A percentile compares a stretch with the other conserved stretches of the same genome.
These are phyloP conservation scores for Heliconius aoede DNA, from an alignment of 2,888 invertebrate genomes.

Conservation along the genomic window DNA sequence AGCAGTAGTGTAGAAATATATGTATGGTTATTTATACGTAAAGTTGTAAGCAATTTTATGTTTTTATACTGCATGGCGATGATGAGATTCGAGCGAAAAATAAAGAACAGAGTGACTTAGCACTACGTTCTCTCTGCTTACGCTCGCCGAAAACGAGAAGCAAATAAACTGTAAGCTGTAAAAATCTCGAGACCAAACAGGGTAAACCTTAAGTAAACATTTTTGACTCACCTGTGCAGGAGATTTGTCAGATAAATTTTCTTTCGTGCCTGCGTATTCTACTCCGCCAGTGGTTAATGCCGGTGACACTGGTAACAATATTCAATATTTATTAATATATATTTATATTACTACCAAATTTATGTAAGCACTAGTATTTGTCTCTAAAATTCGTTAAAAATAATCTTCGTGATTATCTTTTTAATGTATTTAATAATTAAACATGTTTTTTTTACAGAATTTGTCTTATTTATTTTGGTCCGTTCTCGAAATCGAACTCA, in stretches of 20 bases:
- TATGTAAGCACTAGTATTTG: no score
- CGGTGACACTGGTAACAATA: conserved; percentile 50
- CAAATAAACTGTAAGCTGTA: neutral
- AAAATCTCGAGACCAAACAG: no score
- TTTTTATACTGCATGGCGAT: neutral
- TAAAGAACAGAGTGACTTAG: neutral
- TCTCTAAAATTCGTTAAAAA: no score
- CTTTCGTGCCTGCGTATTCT: conserved; percentile 58
- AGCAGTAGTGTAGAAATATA: neutral
- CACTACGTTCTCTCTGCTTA: neutral
- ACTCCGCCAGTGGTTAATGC: conserved; percentile 54
- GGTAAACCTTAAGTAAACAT: no score
- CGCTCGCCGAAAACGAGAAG: no score
- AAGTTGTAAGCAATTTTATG: neutral
- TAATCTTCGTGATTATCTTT: no score
- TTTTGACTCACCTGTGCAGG: conserved; percentile 55
- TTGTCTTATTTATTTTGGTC: no score
- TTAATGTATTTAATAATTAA: no score
- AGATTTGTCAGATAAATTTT: conserved; percentile 54
- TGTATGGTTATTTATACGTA: neutral
- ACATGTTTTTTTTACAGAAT: no score
- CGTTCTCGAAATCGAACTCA: no score
- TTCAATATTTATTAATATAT: no score
- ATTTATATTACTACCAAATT: no score
- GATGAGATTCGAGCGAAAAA: neutral